These are phyloP conservation scores for Drosophila navojoa DNA, from an alignment of 1,140 invertebrate species.

Conservation along the genomic window DNA sequence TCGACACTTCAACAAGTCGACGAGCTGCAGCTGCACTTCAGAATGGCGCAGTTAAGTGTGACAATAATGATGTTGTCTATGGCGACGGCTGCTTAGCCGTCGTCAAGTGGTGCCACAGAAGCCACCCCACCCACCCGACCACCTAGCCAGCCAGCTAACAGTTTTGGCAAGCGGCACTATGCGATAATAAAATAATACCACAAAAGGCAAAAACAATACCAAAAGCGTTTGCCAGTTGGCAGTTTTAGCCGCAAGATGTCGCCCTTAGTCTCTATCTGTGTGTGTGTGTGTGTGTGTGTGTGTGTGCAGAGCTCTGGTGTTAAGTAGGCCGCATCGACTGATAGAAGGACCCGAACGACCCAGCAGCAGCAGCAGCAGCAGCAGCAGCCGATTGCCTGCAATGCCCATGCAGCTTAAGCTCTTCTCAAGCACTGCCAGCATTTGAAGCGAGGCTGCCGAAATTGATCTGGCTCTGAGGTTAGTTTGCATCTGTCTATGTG, in stretches of 20 bases:
- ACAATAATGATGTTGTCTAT: slow-evolving; percentile 65
- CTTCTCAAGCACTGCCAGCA: slow-evolving; percentile 34
- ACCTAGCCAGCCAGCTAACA: background rate
- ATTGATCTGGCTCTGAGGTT: slow-evolving; percentile 13
- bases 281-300: background rate
- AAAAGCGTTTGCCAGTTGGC: slow-evolving; percentile 6
- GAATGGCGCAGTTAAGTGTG: slow-evolving; percentile 55
- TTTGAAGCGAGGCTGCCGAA: slow-evolving; percentile 24
- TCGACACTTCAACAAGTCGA: slow-evolving; percentile 57
- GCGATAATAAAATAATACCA: slow-evolving; percentile 40
- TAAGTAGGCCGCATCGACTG: slow-evolving; percentile 29
- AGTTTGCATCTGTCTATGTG: background rate
- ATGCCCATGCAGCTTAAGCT: slow-evolving; percentile 35
- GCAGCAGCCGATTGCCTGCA: slow-evolving; percentile 1
- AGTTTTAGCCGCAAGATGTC: slow-evolving; percentile 7
- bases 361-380: too few species aligned
- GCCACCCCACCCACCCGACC: background rate
- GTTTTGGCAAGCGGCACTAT: slow-evolving; percentile 31
- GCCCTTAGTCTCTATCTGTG: background rate
- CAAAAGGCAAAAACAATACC: slow-evolving; percentile 7
- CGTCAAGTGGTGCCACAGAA: slow-evolving; percentile 19
- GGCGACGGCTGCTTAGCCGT: slow-evolving; percentile 27
- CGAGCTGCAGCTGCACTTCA: slow-evolving; percentile 57
- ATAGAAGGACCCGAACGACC: background rate
- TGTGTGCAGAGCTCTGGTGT: slow-evolving; percentile 28